Evolutionary conservation across 2,888 invertebrate species (phyloP).

Genomic region (Scaeva pyrastri): DNA sequence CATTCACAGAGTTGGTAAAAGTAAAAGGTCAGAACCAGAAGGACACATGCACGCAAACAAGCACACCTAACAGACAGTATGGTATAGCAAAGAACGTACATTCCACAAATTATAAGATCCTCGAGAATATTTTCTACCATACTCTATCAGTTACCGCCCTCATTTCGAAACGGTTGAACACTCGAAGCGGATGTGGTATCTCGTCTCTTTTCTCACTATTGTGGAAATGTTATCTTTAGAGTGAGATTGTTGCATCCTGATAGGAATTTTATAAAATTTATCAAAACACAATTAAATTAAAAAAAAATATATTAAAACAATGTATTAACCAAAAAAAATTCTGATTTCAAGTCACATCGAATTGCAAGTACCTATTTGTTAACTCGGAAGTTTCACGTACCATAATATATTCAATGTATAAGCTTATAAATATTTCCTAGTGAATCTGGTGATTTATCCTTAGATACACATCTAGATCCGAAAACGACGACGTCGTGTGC

Average conservation of each 20-base stretch:
- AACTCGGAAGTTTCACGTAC: conserved; percentile 4
- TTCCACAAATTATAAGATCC: conserved; percentile 63
- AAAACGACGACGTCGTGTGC: background rate
- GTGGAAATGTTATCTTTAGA: conserved; percentile 1
- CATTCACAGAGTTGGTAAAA: conserved; percentile 39
- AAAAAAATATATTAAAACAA: conserved; percentile 22
- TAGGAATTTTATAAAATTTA: background rate
- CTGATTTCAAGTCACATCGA: conserved; percentile 6
- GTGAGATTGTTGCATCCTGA: conserved; percentile 50
- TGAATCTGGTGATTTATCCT: conserved; percentile 13
- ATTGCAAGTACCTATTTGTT: background rate
- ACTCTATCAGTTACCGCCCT: conserved; percentile 72
- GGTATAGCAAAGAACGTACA: conserved; percentile 56
- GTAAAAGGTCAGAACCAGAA: conserved; percentile 68
- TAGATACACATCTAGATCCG: conserved; percentile 56
- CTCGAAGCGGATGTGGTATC: conserved; percentile 55
- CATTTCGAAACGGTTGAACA: conserved; percentile 67
- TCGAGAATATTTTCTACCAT: conserved; percentile 57
- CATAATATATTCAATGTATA: background rate
- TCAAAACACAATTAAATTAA: background rate
- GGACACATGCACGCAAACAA: conserved; percentile 47
- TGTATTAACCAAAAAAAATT: too few relatives aligned
- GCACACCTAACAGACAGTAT: conserved; percentile 53
- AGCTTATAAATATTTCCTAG: background rate
- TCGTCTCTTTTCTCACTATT: conserved; percentile 3